Conservation (phyloP, 2,888 invertebrate species). For the Tromatobia lineatoria region DNA sequence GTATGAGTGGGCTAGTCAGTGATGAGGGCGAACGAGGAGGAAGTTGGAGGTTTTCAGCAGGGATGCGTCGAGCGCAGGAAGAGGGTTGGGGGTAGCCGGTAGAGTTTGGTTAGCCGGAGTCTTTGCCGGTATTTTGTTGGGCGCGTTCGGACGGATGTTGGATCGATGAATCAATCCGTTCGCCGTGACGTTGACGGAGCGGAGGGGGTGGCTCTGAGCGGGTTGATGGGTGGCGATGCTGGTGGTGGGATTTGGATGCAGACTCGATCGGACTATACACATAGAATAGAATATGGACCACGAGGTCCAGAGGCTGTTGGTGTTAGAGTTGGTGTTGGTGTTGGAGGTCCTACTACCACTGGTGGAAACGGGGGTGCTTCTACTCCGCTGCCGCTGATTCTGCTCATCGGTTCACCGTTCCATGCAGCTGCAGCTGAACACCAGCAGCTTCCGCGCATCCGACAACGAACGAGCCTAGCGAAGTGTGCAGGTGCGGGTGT, state of each 20-base stretch:
- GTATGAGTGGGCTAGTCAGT: constrained; percentile 12
- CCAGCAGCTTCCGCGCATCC: constrained; percentile 73
- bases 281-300: constrained; percentile 69
- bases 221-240: constrained; percentile 54
- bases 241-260: constrained; percentile 65
- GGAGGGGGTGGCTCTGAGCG: constrained; percentile 40
- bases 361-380: constrained; percentile 50
- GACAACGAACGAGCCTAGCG: constrained; percentile 69
- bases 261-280: constrained; percentile 57
- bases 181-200: constrained; percentile 82
- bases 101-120: constrained; percentile 71
- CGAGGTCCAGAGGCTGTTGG: constrained; percentile 22
- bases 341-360: constrained; percentile 28
- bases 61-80: not conserved
- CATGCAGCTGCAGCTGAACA: constrained; percentile 58
- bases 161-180: constrained; percentile 85
- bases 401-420: constrained; percentile 69
- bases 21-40: constrained; percentile 17
- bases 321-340: constrained; percentile 41
- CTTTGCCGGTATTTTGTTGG: constrained; percentile 82
- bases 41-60: not conserved
- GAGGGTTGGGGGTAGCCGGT: not conserved
- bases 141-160: constrained; percentile 78
- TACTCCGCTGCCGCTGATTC: constrained; percentile 62
- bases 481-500: constrained; percentile 82